Base-by-base conservation (phyloP, 2,113 vertebrate species). In the Merops nubicus region DNA sequence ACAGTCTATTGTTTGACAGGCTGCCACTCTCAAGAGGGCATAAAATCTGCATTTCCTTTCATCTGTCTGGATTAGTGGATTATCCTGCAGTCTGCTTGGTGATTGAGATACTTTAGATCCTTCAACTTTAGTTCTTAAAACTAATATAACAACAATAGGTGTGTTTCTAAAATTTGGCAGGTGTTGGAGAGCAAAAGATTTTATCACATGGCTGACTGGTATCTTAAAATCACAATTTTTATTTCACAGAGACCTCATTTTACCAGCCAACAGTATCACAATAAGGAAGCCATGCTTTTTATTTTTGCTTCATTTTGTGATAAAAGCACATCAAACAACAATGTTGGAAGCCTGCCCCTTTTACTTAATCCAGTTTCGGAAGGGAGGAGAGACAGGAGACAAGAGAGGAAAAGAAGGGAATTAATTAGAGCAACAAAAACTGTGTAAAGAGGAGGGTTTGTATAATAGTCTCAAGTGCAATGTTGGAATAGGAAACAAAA, bases 41-140 rank as follows among this genome's bases (percentile, higher is more conserved):
- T 92, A 96, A 97, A 97, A 97, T 97, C 83, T 97, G 94, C 92
- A 96, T 96, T 95, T 91, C 68, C 86, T 97, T 97, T 97, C 93
- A 97, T 95, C 81, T 96, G 3, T 90, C 73, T 94, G 94, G 94
- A 96, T 96, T 97, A 96, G 84, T 77, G 90, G 91, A 95, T 96
- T 97, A 97, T 85, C 87, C 79, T 63, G 40, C 78, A 94, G 92
- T 67, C 90, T 92, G 84, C 65, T 90, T 88, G 50, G 69, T 90
- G 85, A 62, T 84, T 81, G 72, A 91, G 36, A 85, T 96, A 81
- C 34, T 96, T 94, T 89, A 90, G 85, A 88, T 80, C 65, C 88
- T 92, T 95, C 74, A 85, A 93, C 70, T 78, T 10, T 77, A 94
- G 63, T 90, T 89, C 59, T 93, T 95, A 80, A 93, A 89, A 67